Base-by-base conservation (phyloP, 2,888 invertebrate species). In the Halictus ligatus region DNA sequence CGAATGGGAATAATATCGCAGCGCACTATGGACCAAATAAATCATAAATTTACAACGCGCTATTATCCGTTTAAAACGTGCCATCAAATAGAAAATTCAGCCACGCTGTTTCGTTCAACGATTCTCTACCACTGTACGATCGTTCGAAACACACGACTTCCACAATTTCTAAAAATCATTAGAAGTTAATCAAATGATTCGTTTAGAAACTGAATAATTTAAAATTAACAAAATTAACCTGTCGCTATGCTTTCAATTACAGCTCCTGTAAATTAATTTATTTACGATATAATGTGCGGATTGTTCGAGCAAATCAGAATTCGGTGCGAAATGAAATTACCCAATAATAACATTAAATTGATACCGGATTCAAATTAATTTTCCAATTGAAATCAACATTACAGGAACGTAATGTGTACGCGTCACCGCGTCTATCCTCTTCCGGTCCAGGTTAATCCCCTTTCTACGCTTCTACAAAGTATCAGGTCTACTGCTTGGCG, bases 1-100 rank as follows among this genome's bases (percentile, higher is more conserved):
- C 67, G 67, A 35, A 67, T 67, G 67, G 15, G 67, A 67, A 67
- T 67, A 67, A 67, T 67, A 35, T 35, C 67, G 18, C 67, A 6
- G 29, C 29, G 67, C 21, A 35, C 4, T 18, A 13, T 7, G 35
- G 29, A 1, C 7, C 35, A 29, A 67, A 35, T 67, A 67, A 67
- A 35, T 35, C 67, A 67, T 15, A 8, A 40, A 67, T 67, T 67
- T 60, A 0, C 25, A 60, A 5, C 7, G 7, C 25, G 15, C 13
- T 15, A 6, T 60, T 25, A 25, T 60, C 25, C 15, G 25, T 60
- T 29, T 60, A 29, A 60, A 60, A 25, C 25, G 25, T 25, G 6
- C 60, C 25, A 13, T 25, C 25, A 60, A 60, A 25, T 60, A 4
- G 60, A 25, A 25, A 25, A 60, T 25, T 60, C 25, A 15, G 2